phyloP scores from a whole-genome alignment of 2,888 invertebrate genomes.

The Theristus sp. region DNA sequence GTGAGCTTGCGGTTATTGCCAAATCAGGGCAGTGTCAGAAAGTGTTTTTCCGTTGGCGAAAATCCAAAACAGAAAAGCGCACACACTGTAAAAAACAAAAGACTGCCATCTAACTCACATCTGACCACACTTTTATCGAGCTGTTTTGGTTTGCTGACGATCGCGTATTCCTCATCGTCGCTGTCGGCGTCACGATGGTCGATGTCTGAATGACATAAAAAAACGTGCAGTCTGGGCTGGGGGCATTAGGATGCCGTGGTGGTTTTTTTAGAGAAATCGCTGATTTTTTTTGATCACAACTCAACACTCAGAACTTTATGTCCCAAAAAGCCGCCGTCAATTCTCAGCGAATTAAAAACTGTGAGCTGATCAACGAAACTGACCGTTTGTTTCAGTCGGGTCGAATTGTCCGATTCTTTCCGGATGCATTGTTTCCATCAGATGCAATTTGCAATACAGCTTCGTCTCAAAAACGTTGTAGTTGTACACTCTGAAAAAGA shows the following conservation, averaged over 20 bases:
- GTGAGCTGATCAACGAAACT: too few species aligned
- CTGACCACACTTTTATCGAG: conserved; percentile 74
- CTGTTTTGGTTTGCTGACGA: conserved; percentile 55
- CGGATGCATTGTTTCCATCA: conserved; percentile 26
- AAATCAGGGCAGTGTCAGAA: too few species aligned
- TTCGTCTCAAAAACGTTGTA: conserved; percentile 28
- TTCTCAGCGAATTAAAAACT: too few species aligned
- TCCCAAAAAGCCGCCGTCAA: too few species aligned
- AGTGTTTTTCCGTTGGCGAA: too few species aligned
- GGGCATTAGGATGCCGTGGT: too few species aligned
- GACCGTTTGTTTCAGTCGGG: background rate
- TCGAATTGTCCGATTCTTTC: background rate
- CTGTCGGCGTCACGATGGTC: background rate
- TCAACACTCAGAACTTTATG: too few species aligned
- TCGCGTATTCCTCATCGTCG: conserved; percentile 6
- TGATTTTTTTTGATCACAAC: too few species aligned
- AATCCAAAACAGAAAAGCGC: background rate
- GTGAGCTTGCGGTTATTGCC: too few species aligned
- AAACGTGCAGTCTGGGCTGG: too few species aligned
- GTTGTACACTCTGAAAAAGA: conserved; percentile 29
- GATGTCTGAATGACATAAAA: background rate
- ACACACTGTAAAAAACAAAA: background rate
- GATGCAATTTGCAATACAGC: conserved; percentile 29
- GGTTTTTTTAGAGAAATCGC: too few species aligned
- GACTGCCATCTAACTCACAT: conserved; percentile 40